Evolutionary conservation across 2,113 vertebrate genomes (phyloP), one percentile per base, ranked within the genome.

Genomic region (Halcyon malimbica): DNA sequence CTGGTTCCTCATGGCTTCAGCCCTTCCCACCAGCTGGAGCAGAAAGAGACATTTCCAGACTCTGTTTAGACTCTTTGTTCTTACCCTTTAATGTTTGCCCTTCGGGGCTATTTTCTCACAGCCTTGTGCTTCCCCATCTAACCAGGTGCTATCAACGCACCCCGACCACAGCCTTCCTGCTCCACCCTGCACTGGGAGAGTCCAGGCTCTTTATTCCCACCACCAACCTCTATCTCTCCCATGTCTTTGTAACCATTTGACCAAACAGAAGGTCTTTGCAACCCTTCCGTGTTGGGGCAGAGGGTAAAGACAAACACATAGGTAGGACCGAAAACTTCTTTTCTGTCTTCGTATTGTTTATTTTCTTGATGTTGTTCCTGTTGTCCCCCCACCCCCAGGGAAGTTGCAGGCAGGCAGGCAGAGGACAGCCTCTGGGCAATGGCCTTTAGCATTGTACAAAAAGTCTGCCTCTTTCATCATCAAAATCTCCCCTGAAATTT

Each of bases 151-250:
- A 12, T 3, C 1, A 2, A 24, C 0, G 5, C 57, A 41, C 21
- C 35, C n/a, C 1, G 3, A 7, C 56, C 4, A 0, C 39, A 68
- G 59, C 15, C 39, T 54, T 18, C 62, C 51, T 1, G 4, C 65
- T 68, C 31, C 31, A 5, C 9, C 8, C 80, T 3, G 3, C 51
- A 28, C 56, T 35, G 29, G 57, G 63, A 70, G 29, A 33, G 29
- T 33, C n/a, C 9, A 50, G 20, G 41, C 26, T 73, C 53, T 65
- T 65, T n/a, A 14, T n/a, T 23, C 10, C 13, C 16, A 33, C n/a
- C 6, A 6, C 35, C 54, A 73, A 6, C 23, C 26, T 42, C 46
- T 31, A 80, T n/a, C 35, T 75, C 16, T 21, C 33, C 25, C 41
- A 8, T 57, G 63, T 35, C 13, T 28, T 59, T 44, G 9, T 48